These are phyloP conservation scores for Calliphora vomitoria DNA, from an alignment of 2,888 invertebrate species.

Conservation along the genomic window DNA sequence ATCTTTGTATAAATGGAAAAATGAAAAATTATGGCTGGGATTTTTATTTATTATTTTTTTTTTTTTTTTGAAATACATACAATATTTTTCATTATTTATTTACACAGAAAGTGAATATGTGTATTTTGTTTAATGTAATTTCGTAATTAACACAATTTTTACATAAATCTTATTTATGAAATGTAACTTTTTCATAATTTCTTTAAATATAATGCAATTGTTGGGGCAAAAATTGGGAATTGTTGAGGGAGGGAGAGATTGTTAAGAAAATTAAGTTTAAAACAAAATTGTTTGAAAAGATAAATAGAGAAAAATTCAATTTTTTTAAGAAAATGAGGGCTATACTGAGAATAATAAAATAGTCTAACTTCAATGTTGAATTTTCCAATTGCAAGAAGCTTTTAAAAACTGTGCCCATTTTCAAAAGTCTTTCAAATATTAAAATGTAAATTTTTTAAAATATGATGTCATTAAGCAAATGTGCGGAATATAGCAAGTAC, in stretches of 20 bases:
- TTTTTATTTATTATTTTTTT: too few species aligned
- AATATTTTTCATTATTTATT: slow-evolving; percentile 22
- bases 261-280: neutral
- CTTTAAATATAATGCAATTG: neutral
- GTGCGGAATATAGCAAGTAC: too few species aligned
- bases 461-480: too few species aligned
- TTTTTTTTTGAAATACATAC: neutral
- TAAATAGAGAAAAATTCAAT: too few species aligned
- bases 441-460: too few species aligned
- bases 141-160: slow-evolving; percentile 65
- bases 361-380: too few species aligned
- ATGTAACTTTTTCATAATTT: slow-evolving; percentile 26
- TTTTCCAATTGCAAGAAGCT: too few species aligned
- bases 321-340: too few species aligned
- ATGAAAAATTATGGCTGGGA: slow-evolving; percentile 51
- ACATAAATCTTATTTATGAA: slow-evolving; percentile 49
- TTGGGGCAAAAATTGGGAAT: neutral
- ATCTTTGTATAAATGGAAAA: slow-evolving; percentile 49
- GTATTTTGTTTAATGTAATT: slow-evolving; percentile 54
- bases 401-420: too few species aligned
- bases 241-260: neutral
- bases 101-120: neutral
- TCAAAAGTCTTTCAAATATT: too few species aligned
- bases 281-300: too few species aligned
- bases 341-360: too few species aligned